phyloP scores from a whole-genome alignment of 2,888 invertebrate genomes.

The Trissolcus japonicus region DNA sequence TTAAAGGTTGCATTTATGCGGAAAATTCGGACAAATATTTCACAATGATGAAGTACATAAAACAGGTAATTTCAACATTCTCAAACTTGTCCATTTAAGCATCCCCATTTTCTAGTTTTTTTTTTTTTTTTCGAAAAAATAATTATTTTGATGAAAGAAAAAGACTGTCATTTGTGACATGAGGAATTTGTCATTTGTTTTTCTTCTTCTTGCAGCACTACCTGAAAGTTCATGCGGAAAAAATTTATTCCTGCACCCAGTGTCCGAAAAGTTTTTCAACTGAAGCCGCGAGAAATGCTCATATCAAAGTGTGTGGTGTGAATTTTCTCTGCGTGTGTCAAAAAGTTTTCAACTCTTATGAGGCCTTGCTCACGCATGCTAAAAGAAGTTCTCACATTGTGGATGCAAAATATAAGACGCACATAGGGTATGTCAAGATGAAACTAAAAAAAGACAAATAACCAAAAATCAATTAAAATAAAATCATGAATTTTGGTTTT shows the following conservation, averaged over 20 bases:
- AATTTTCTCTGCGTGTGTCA: conserved; percentile 72
- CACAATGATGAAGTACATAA: conserved; percentile 73
- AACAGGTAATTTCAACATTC: conserved; percentile 68
- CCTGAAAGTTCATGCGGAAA: conserved; percentile 76
- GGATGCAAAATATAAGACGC: conserved; percentile 69
- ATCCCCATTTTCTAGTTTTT: no score
- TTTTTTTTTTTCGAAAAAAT: no score
- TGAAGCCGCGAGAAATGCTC: conserved; percentile 72
- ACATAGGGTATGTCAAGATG: conserved; percentile 60
- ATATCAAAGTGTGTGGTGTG: conserved; percentile 72
- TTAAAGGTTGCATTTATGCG: conserved; percentile 70
- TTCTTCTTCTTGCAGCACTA: conserved; percentile 70
- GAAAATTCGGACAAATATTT: conserved; percentile 68
- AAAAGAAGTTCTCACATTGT: conserved; percentile 70
- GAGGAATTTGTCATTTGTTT: neutral
- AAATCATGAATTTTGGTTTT: conserved; percentile 2
- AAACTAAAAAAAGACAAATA: neutral
- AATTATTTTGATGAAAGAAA: no score
- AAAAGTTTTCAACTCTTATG: conserved; percentile 72
- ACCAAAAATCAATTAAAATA: neutral
- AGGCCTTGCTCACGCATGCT: conserved; percentile 75
- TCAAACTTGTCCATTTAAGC: no score
- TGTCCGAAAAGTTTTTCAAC: conserved; percentile 75
- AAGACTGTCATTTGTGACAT: neutral
- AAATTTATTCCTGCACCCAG: conserved; percentile 69